Evolutionary conservation across 2,113 vertebrate genomes (phyloP), one percentile per base, ranked within the genome.

Genomic region (Fregata magnificens): DNA sequence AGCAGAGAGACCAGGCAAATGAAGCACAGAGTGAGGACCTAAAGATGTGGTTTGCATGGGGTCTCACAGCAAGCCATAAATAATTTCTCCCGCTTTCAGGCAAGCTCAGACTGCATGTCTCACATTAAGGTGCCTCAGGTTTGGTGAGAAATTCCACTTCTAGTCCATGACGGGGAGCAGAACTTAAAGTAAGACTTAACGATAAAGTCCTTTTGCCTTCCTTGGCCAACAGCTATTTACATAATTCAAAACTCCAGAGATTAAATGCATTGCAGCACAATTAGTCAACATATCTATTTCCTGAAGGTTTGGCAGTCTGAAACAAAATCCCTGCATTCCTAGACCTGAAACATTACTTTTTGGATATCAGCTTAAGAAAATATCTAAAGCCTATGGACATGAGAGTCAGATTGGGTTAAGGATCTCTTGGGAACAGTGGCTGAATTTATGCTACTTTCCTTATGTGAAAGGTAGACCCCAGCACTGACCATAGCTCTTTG

Each of bases 171-270:
- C 2, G 5, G 16, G 55, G 40, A 82, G 5, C 50, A 67, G 38
- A 90, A 80, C 25, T 90, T 62, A 32, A 61, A 77, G 22, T 2
- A 71, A 66, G 47, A 31, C 12, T 83, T 29, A 5, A 22, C 5
- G 47, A 36, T 42, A 2, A 72, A 81, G 42, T 55, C 29, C 50
- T 73, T 90, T 47, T 38, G 32, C 59, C 55, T 95, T 94, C 24
- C 14, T 59, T 56, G 45, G 90, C 83, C 77, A 76, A 13, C 45
- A 93, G 79, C 77, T 91, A 32, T 88, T 83, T 66, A 83, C 22
- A 71, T 32, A 88, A 47, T 6, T 47, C 67, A 81, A 36, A 59
- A 59, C 59, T 76, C 81, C 25, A 31, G 82, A 58, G 70, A 59
- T 24, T 70, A 66, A 77, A 55, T 59, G 31, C 59, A 67, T 25